Evolutionary conservation across 2,113 vertebrate genomes (phyloP).

Genomic region (Nycticebus coucang): DNA sequence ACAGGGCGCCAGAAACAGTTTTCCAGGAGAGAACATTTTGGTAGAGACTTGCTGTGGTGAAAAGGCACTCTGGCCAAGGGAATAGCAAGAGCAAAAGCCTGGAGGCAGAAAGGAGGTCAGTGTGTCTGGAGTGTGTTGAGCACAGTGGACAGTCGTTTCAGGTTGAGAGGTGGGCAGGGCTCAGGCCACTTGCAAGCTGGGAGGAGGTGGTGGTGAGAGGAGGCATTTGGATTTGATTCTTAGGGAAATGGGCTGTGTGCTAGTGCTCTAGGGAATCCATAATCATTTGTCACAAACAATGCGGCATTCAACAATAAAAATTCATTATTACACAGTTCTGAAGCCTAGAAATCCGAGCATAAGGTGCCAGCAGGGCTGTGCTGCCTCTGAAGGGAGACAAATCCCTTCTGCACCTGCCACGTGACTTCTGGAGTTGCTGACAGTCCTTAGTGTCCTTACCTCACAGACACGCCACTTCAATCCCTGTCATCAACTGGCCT

Average conservation of each 20-base stretch:
- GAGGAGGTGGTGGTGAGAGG: no score
- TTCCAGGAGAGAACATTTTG: background rate
- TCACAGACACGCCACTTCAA: rapidly evolving
- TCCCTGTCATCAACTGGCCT: no score
- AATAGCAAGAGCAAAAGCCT: background rate
- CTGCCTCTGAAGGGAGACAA: background rate
- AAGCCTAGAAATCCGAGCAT: background rate
- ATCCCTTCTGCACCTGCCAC: no score
- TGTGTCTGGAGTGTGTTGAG: no score
- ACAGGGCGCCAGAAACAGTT: background rate
- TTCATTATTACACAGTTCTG: background rate
- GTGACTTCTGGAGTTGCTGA: background rate
- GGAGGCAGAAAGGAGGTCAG: background rate
- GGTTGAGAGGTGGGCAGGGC: background rate
- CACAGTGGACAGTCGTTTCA: rapidly evolving
- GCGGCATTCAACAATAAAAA: background rate
- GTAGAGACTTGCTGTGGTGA: background rate
- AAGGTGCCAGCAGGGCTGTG: background rate
- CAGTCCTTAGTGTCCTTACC: background rate
- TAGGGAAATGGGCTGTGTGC: no score
- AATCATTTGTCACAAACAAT: background rate
- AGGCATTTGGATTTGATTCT: background rate
- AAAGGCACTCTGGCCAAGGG: background rate
- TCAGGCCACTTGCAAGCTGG: background rate
- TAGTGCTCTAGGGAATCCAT: background rate